A percentile compares a stretch with the other conserved stretches of the same genome.
phyloP scores from a whole-genome alignment of 2,888 invertebrate genomes.

The Calameuta filiformis region DNA sequence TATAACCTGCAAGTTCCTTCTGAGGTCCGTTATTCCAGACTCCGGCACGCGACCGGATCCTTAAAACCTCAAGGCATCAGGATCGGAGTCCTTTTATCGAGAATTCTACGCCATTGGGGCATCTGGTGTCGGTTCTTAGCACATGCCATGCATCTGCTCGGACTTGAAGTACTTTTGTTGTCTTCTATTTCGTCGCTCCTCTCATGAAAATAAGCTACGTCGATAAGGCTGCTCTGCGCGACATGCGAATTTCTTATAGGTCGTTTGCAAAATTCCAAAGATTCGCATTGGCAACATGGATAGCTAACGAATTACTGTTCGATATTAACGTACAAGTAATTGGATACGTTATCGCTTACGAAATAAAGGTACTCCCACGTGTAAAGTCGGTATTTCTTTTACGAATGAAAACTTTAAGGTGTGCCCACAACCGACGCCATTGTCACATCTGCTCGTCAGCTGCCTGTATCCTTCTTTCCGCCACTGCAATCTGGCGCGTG shows the following conservation, averaged over 20 bases:
- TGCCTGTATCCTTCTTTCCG: constrained; percentile 10
- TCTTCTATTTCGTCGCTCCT: constrained; percentile 46
- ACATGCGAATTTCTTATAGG: neutral
- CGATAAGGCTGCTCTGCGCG: constrained; percentile 28
- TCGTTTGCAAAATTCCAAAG: neutral
- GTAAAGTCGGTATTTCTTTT: neutral
- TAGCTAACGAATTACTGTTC: neutral
- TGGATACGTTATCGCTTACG: neutral
- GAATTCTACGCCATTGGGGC: constrained; percentile 61
- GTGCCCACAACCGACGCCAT: constrained; percentile 14
- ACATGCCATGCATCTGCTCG: constrained; percentile 65
- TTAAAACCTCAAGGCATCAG: neutral
- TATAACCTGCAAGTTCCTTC: neutral
- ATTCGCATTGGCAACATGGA: neutral
- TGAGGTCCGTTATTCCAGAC: neutral
- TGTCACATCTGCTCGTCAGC: constrained; percentile 22
- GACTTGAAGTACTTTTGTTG: constrained; percentile 58
- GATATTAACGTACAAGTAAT: neutral
- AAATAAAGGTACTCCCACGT: neutral
- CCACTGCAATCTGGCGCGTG: constrained; percentile 20
- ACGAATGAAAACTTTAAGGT: neutral
- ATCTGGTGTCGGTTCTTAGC: constrained; percentile 61
- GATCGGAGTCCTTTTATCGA: neutral
- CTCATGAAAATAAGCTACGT: constrained; percentile 47
- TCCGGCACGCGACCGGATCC: constrained; percentile 25